A percentile compares a stretch with the other conserved stretches of the same genome.
Conservation (phyloP, 2,888 invertebrate species). For the Drosophila recens region DNA sequence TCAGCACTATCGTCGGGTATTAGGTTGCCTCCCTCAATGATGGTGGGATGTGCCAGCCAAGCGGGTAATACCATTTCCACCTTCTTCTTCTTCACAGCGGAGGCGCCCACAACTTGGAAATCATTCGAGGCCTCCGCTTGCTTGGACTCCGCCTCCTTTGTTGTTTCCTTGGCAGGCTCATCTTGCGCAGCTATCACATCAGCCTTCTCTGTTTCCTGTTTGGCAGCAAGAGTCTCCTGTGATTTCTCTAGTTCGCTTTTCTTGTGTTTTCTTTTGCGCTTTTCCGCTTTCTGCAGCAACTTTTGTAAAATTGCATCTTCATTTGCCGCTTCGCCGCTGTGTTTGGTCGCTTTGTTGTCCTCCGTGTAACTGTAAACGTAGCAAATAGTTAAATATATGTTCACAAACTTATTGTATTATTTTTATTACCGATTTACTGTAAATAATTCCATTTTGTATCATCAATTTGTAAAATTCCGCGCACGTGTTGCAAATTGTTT, state of each 20-base stretch:
- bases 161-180: conserved; percentile 16
- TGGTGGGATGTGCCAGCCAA: conserved; percentile 93
- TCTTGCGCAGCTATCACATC: conserved; percentile 37
- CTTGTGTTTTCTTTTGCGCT: conserved; percentile 82
- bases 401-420: background rate
- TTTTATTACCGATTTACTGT: conserved; percentile 88
- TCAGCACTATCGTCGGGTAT: conserved; percentile 86
- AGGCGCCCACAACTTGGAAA: conserved; percentile 87
- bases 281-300: conserved; percentile 88
- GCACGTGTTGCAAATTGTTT: conserved; percentile 72
- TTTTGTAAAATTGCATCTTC: conserved; percentile 87
- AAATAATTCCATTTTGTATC: conserved; percentile 88
- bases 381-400: background rate
- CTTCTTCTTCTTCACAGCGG: conserved; percentile 86
- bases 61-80: conserved; percentile 92
- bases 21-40: conserved; percentile 88
- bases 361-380: conserved; percentile 50
- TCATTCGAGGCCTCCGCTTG: conserved; percentile 40
- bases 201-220: background rate
- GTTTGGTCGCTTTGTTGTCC: conserved; percentile 30
- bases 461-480: conserved; percentile 24
- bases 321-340: conserved; percentile 56
- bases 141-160: conserved; percentile 17
- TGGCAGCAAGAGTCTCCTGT: background rate
- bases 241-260: conserved; percentile 39